Conservation (phyloP, 2,113 vertebrate genomes). For the Otis tarda region DNA sequence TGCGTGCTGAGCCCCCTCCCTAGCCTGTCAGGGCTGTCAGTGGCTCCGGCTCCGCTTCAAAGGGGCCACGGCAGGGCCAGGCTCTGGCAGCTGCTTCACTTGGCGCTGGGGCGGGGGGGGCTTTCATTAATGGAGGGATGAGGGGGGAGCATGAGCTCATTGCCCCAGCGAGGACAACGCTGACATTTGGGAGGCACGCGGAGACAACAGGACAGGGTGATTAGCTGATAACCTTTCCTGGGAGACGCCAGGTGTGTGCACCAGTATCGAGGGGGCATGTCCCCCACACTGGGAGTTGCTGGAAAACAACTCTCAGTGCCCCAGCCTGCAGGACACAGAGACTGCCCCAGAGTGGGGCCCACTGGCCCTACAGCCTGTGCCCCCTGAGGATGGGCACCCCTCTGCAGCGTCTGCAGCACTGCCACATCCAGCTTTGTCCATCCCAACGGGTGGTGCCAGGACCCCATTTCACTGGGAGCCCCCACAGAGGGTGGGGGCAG, state of each 20-base stretch:
- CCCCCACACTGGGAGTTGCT: neutral
- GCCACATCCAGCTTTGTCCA: neutral
- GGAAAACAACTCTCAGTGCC: neutral
- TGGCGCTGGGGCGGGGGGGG: neutral
- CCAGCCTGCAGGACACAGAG: neutral
- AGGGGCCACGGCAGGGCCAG: neutral
- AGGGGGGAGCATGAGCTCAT: slow-evolving; percentile 29
- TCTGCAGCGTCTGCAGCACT: fast-evolving
- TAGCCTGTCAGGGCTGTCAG: neutral
- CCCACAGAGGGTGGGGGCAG: fast-evolving
- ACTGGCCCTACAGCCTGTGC: neutral
- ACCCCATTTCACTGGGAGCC: neutral
- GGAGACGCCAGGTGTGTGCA: slow-evolving; percentile 13
- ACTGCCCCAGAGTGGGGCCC: neutral
- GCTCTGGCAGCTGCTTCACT: neutral
- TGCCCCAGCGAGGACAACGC: neutral
- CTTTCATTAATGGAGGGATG: neutral
- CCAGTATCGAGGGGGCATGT: fast-evolving
- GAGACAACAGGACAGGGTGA: neutral
- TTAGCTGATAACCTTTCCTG: slow-evolving; percentile 55
- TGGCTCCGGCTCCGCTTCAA: neutral
- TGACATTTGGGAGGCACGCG: slow-evolving; percentile 41
- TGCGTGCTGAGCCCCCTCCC: neutral
- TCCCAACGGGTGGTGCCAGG: neutral
- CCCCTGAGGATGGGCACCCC: neutral